Evolutionary conservation across 2,113 vertebrate genomes (phyloP), one percentile per base, ranked within the genome.

Genomic region (Trogon melanurus): DNA sequence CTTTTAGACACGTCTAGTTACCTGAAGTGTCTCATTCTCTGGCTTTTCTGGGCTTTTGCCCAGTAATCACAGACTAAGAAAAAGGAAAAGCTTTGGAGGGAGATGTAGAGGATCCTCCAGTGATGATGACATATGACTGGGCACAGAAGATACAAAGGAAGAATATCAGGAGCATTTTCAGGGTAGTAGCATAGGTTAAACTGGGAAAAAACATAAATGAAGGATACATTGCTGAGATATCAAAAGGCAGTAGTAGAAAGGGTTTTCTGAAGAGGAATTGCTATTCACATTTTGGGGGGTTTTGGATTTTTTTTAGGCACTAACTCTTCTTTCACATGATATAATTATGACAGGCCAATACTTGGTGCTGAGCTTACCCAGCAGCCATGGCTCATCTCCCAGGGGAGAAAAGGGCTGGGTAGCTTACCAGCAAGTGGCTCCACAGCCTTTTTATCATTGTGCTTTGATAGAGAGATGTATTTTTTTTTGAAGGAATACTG

Each of bases 91-190:
- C 15, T 81, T 61, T 71, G 29, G 48, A 67, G 16, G 13, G 19
- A 83, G 16, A 20, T 62, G n/a, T 29, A 54, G 22, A 60, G 45
- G 51, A 62, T 58, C 1, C 0, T 78, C 19, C 10, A 14, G 41
- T 45, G n/a, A 82, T 18, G 74, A 69, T n/a, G 34, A 45, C 54
- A 41, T 30, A 62, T 0, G 0, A 70, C 0, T 27, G 3, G 34
- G 60, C 5, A 30, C 41, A 44, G 18, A 38, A 79, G n/a, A 38
- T 8, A 67, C 4, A 56, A 56, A 75, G 15, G 2, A 82, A 75
- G 22, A 61, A 67, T 67, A 79, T 18, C 27, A 60, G 26, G 22
- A 74, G 7, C 8, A 22, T 78, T 85, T 93, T 75, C n/a, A 79
- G 41, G 25, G 67, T 19, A 82, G 5, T 29, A 67, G 4, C 11